Evolutionary conservation across 2,797 vertebrate genomes (phyloP), one percentile per base, ranked within the genome.

Genomic region (Anomalospiza imberbis): DNA sequence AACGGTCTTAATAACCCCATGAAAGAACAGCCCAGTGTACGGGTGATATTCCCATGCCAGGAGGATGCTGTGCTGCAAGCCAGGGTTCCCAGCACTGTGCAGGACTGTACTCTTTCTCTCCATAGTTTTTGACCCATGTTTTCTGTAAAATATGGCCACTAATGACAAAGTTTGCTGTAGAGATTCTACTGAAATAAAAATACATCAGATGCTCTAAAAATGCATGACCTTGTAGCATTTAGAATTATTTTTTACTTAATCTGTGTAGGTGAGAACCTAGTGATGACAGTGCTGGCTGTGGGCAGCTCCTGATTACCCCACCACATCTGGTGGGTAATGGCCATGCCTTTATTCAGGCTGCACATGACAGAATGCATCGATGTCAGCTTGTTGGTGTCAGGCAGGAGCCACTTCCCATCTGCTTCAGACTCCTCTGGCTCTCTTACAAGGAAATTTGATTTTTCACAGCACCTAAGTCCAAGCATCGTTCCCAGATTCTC

Each of bases 271-370:
- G 32, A 45, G 32, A 76, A 45, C 65, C 11, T 32, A 45, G 28
- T 31, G 40, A 83, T 68, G 40, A 50, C 34, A 51, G 20, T 4
- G 5, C 5, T 50, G 44, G 34, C 13, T 50, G 7, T 17, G 21
- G 15, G 16, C 3, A 22, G 28, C 16, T 88, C 32, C 28, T 28
- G 8, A 8, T 44, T 45, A 25, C 21, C 44, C 25, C 48, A 25
- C 7, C 1, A 1, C 61, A 15, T 1, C 22, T 12, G 0, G 0
- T 53, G 58, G 47, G 2, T 53, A 76, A 45, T 0, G 1, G 26
- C 62, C 1, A 0, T 40, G 86, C 19, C n/a, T 84, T 90, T 48
- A 32, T 34, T 58, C 29, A 40, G 66, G 25, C 36, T 70, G n/a
- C 48, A 78, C 21, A 31, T 24, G 44, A 36, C 1, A 50, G 29